Conservation (phyloP, 2,797 vertebrate genomes). For the Naso thynnoides region DNA sequence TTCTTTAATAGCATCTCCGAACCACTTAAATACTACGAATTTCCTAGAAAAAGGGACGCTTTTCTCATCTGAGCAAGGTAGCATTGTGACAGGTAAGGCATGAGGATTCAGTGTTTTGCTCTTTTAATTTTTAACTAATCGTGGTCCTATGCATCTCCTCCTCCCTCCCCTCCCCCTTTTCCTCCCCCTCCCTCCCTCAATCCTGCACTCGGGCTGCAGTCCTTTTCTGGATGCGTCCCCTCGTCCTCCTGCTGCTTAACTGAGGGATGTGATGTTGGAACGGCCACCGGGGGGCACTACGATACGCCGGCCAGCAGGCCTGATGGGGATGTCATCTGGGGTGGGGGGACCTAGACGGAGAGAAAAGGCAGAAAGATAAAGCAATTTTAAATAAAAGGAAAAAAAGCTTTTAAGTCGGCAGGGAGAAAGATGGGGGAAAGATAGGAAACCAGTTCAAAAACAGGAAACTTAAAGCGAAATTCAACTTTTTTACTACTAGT, state of each 20-base stretch:
- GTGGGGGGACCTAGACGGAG: conserved; percentile 74
- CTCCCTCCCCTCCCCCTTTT: background rate
- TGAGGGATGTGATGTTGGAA: conserved; percentile 98
- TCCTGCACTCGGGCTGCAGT: conserved; percentile 71
- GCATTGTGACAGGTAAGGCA: conserved; percentile 96
- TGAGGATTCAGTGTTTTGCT: conserved; percentile 93
- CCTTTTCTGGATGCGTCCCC: conserved; percentile 32
- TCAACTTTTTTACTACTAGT: no score
- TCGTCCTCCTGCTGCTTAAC: conserved; percentile 82
- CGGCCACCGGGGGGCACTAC: conserved; percentile 96
- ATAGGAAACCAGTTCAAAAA: background rate
- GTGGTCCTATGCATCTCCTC: conserved; percentile 73
- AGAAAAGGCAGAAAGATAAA: background rate
- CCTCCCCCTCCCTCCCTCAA: conserved; percentile 34
- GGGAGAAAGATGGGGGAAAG: background rate
- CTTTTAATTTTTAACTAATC: conserved; percentile 82
- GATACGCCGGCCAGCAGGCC: conserved; percentile 94
- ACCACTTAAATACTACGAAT: conserved; percentile 9
- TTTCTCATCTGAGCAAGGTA: conserved; percentile 89
- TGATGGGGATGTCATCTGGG: conserved; percentile 86
- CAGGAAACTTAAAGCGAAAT: no score
- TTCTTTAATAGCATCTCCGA: conserved; percentile 6
- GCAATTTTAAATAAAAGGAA: no score
- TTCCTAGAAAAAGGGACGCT: conserved; percentile 85
- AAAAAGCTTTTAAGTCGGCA: background rate